phyloP scores from a whole-genome alignment of 2,797 vertebrate species.

The Sebastolobus altivelis region DNA sequence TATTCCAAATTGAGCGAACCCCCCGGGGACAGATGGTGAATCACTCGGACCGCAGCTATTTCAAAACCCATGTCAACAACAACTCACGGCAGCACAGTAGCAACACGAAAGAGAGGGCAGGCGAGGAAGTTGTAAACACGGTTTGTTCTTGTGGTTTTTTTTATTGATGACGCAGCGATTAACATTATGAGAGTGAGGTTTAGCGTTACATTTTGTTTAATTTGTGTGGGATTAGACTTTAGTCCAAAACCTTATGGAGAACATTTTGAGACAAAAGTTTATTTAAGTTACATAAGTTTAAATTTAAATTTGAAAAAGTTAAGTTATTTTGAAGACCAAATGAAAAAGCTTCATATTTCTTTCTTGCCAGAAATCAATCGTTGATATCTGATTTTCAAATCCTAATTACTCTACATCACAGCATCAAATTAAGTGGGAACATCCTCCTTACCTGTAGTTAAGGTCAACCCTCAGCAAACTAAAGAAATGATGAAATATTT shows the following conservation, averaged over 20 bases:
- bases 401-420: not conserved
- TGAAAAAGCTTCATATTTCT: not conserved
- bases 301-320: not conserved
- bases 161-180: slow-evolving; percentile 34
- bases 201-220: slow-evolving; percentile 6
- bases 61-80: slow-evolving; percentile 79
- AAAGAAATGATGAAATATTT: slow-evolving; percentile 15
- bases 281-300: no score
- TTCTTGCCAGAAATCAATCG: not conserved
- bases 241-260: not conserved
- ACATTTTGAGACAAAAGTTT: not conserved
- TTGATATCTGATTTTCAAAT: not conserved
- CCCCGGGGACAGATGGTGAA: slow-evolving; percentile 75
- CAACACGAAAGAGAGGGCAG: slow-evolving; percentile 33
- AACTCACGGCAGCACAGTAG: slow-evolving; percentile 49
- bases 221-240: not conserved
- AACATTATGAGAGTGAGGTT: slow-evolving; percentile 22
- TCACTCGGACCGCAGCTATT: slow-evolving; percentile 73
- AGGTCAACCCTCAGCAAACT: not conserved
- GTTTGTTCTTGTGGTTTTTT: slow-evolving; percentile 49
- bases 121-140: slow-evolving; percentile 67
- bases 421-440: slow-evolving; percentile 10
- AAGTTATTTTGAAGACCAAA: not conserved
- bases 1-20: slow-evolving; percentile 67
- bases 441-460: slow-evolving; percentile 62